Evolutionary conservation across 1,140 invertebrate genomes (phyloP), one percentile per base, ranked within the genome.

Genomic region (Saccostrea cuccullata): DNA sequence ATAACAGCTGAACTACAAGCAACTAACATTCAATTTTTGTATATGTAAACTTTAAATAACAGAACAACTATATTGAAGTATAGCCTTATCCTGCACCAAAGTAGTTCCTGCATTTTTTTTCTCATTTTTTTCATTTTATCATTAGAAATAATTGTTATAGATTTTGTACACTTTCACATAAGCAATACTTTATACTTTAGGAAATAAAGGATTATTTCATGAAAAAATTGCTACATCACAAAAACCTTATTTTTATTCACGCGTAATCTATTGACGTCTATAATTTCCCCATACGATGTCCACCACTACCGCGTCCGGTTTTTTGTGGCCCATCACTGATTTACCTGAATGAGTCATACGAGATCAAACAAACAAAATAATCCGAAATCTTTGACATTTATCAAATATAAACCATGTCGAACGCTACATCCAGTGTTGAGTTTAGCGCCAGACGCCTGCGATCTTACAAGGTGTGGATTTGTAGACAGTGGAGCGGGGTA

Each of bases 401-500:
- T 9, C 11, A 11, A 11, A 30, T 15, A 17, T 15, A 26, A n/a
- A 36, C 26, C 23, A 77, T 77, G 70, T 15, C 15, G 23, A 77
- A 77, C 26, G 23, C 23, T 77, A 77, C 70, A 8, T 77, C 70
- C 11, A 26, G 15, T 77, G 15, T 77, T 26, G 11, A 36, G 15
- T 26, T 26, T 2, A 77, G 26, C 3, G 70, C 70, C 9, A 30
- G 30, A 17, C 23, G 70, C 0, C 70, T 77, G 12, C 23, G 26
- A 3, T 77, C 70, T 5, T 77, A 30, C 15, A 36, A 77, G 30
- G 70, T 77, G 11, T 77, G 70, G 70, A 77, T 77, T 26, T 77
- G 70, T 77, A 26, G 70, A 36, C 70, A 77, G 13, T 77, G 70
- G 70, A 77, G 70, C 70, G 70, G 70, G 23, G 70, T 77, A 0